Conservation (phyloP, 1,140 invertebrate genomes). For the Nebria ingens region DNA sequence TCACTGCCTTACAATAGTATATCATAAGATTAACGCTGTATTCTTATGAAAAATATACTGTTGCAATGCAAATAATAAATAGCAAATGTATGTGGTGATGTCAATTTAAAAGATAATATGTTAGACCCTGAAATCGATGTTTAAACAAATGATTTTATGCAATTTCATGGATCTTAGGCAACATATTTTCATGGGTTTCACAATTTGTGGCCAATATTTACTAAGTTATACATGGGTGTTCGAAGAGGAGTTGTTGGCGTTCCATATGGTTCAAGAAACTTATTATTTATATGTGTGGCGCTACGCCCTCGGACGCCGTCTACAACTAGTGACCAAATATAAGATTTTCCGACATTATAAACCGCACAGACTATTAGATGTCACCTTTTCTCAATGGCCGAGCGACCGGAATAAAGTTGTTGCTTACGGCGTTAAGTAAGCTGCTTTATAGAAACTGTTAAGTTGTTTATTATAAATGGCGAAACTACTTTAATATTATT, state of each 20-base stretch:
- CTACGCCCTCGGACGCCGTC: conserved; percentile 27
- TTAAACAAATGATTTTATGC: no score
- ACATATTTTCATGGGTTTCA: conserved; percentile 88
- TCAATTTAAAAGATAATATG: no score
- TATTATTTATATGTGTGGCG: conserved; percentile 32
- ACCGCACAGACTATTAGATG: conserved; percentile 25
- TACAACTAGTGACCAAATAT: conserved; percentile 27
- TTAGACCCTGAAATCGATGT: no score
- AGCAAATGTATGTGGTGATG: no score
- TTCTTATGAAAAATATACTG: no score
- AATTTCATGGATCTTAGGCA: no score
- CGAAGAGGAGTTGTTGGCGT: conserved; percentile 18
- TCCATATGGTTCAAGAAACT: conserved; percentile 21
- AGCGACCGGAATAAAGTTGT: conserved; percentile 31
- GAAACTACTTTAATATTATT: not conserved
- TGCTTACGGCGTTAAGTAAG: conserved; percentile 32
- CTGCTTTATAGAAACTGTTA: conserved; percentile 8
- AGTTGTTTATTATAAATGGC: conserved; percentile 14
- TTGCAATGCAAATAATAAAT: no score
- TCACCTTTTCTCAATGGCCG: conserved; percentile 33
- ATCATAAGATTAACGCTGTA: no score
- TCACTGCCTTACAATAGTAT: no score
- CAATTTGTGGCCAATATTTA: conserved; percentile 84
- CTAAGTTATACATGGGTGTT: conserved; percentile 59
- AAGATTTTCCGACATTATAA: conserved; percentile 31